phyloP scores from a whole-genome alignment of 2,113 vertebrate species.

The Paedocypris sp. region DNA sequence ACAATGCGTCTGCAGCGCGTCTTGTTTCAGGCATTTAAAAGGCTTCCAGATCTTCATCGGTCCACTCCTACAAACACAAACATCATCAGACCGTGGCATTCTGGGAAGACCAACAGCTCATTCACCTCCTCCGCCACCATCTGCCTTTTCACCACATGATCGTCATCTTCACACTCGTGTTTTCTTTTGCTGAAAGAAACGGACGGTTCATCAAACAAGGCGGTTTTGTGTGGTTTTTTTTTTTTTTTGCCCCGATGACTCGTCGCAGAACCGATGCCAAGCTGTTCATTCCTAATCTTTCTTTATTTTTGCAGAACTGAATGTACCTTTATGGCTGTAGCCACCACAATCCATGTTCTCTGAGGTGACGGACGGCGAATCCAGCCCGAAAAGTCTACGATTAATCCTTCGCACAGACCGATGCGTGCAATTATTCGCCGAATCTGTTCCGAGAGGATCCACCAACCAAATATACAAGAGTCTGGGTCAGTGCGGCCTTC shows the following conservation, averaged over 20 bases:
- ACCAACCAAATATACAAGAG: neutral
- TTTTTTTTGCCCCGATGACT: too few species aligned
- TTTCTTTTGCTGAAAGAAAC: constrained; percentile 74
- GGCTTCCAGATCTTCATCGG: constrained; percentile 71
- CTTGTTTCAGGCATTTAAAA: too few species aligned
- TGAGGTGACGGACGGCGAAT: constrained; percentile 47
- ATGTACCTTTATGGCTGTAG: constrained; percentile 69
- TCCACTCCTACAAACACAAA: constrained; percentile 74
- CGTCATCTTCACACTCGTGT: constrained; percentile 84
- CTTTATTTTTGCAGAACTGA: constrained; percentile 66
- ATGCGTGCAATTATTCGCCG: too few species aligned
- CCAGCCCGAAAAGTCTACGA: too few species aligned
- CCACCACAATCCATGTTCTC: constrained; percentile 67
- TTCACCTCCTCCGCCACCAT: constrained; percentile 66
- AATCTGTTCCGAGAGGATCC: too few species aligned
- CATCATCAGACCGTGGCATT: too few species aligned
- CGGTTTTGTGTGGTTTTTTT: too few species aligned
- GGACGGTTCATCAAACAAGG: too few species aligned
- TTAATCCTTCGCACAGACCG: too few species aligned
- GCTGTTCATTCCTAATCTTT: constrained; percentile 28
- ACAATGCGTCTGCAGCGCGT: too few species aligned
- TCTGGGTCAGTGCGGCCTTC: too few species aligned
- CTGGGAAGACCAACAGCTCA: neutral
- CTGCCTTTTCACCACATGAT: constrained; percentile 69
- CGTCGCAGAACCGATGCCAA: too few species aligned